A percentile compares a stretch with the other conserved stretches of the same genome.
Conservation (phyloP, 2,797 vertebrate species). For the Sylvia borin region DNA sequence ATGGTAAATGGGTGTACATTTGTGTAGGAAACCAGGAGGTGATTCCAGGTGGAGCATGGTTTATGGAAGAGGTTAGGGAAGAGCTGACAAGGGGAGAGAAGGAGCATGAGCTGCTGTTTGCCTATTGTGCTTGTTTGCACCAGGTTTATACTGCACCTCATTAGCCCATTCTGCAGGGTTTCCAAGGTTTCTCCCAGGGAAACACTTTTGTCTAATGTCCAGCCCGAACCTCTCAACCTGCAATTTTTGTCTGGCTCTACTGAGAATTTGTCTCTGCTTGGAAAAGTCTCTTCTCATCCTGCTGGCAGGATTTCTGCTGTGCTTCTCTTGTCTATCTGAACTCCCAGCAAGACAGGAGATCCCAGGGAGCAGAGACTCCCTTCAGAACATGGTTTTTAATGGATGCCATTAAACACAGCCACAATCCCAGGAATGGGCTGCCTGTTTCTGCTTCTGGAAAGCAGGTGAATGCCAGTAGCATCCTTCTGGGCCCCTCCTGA, state of each 20-base stretch:
- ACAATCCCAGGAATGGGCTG: background rate
- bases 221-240: background rate
- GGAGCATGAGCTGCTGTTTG: background rate
- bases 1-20: background rate
- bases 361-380: background rate
- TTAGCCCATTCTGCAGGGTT: background rate
- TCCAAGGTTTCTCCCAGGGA: background rate
- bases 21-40: background rate
- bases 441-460: background rate
- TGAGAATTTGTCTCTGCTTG: background rate
- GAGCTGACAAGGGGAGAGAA: background rate
- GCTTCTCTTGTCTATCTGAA: background rate
- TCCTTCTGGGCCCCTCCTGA: background rate
- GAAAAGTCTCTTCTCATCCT: background rate
- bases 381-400: background rate
- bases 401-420: background rate
- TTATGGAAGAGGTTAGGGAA: background rate
- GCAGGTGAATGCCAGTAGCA: background rate
- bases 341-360: background rate
- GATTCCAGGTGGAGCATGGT: background rate
- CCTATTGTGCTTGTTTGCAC: background rate
- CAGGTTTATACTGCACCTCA: background rate
- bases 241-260: background rate
- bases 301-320: background rate
- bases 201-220: background rate